Percentiles rank a stretch among this genome's conserved stretches.
Conservation (phyloP, 2,113 vertebrate genomes). For the Atractosteus spatula region DNA sequence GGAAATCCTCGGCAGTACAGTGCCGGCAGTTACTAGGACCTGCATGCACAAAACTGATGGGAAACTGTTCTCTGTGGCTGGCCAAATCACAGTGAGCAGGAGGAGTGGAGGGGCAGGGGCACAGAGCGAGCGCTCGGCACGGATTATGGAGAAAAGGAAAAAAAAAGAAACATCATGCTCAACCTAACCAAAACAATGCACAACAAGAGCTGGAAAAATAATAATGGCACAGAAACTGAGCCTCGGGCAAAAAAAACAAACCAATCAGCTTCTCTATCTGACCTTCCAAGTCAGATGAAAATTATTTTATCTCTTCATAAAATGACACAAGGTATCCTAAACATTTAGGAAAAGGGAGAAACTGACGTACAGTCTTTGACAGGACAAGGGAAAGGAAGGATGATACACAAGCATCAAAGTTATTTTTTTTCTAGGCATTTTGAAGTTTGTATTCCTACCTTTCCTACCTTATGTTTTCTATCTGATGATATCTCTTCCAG, state of each 20-base stretch:
- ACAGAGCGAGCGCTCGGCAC: constrained; percentile 58
- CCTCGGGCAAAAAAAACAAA: constrained; percentile 27
- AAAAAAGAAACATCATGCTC: constrained; percentile 61
- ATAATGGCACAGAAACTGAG: not conserved
- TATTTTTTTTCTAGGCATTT: too few relatives aligned
- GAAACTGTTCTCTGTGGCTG: constrained; percentile 87
- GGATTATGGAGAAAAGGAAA: constrained; percentile 45
- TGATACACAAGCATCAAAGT: too few relatives aligned
- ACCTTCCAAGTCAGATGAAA: too few relatives aligned
- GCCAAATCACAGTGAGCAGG: constrained; percentile 79
- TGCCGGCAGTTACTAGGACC: constrained; percentile 56
- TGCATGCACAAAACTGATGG: constrained; percentile 98
- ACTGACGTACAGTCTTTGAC: too few relatives aligned
- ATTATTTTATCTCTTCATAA: too few relatives aligned
- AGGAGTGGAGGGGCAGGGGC: constrained; percentile 72
- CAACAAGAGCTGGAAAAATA: constrained; percentile 25
- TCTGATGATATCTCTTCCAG: too few relatives aligned
- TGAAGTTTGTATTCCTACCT: too few relatives aligned
- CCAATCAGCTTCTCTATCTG: too few relatives aligned
- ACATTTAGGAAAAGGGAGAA: too few relatives aligned
- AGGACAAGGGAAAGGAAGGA: too few relatives aligned
- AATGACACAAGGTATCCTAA: too few relatives aligned
- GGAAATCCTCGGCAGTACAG: constrained; percentile 62
- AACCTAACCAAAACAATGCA: constrained; percentile 38
- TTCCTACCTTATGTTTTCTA: too few relatives aligned